Evolutionary conservation across 2,797 vertebrate genomes (phyloP).

Genomic region (Tapirus indicus): DNA sequence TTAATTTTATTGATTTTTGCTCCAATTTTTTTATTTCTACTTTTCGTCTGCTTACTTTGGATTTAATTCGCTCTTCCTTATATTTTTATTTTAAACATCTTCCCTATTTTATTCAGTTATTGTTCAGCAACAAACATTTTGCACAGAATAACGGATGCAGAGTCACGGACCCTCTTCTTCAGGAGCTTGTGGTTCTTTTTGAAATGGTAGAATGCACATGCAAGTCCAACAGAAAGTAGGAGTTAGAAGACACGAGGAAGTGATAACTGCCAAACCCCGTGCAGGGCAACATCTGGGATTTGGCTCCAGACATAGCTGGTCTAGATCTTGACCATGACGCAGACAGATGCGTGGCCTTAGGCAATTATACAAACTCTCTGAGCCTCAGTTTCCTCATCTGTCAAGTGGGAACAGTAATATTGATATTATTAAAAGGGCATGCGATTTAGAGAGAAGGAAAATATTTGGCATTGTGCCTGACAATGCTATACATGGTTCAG

Average conservation of each 20-base stretch:
- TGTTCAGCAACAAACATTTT: background rate
- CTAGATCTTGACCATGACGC: background rate
- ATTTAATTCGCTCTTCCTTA: background rate
- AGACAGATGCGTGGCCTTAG: too few species aligned
- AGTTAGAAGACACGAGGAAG: background rate
- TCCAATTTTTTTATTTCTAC: background rate
- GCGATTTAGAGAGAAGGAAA: background rate
- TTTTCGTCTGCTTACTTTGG: background rate
- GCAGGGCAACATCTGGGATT: background rate
- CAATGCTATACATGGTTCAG: fast-evolving
- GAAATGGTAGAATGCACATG: fast-evolving
- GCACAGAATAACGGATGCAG: too few species aligned
- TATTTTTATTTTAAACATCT: background rate
- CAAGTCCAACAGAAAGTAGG: background rate
- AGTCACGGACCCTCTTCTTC: too few species aligned
- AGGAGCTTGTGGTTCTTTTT: too few species aligned
- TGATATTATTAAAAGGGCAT: background rate
- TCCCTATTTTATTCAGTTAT: background rate
- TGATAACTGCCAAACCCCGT: fast-evolving
- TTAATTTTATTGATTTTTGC: background rate
- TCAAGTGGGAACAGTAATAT: background rate
- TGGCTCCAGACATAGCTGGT: background rate
- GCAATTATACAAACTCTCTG: background rate
- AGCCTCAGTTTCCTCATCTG: background rate
- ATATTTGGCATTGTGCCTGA: background rate